Evolutionary conservation across 2,888 invertebrate species (phyloP), one percentile per base, ranked within the genome.

Genomic region (Hipparchia sbordonii): DNA sequence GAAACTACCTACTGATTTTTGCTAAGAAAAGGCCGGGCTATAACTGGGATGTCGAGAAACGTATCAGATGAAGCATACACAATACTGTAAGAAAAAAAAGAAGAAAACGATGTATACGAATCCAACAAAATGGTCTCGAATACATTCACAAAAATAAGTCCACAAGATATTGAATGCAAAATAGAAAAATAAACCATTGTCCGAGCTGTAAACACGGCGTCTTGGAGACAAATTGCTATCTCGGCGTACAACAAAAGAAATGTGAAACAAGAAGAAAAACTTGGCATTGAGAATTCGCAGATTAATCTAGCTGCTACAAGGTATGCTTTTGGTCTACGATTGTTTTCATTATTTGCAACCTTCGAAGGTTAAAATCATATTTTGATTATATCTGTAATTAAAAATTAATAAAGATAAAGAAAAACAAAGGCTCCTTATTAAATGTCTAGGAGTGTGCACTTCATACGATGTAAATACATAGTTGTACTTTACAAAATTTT

Each of bases 201-300:
- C 69, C 74, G 45, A 69, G 69, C 66, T 57, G 68, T 63, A 68
- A 72, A 72, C 72, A 62, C 61, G 57, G 57, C 68, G 56, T 61
- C 54, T 52, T 52, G 57, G 73, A 68, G 71, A 72, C 72, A 74
- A 76, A 74, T 75, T 75, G 63, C 73, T 69, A 72, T 71, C 68
- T 76, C 71, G 57, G 63, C 59, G 57, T 57, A 70, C 46, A 66
- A 76, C 74, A 76, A 76, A 76, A 71, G 72, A 70, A 72, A 70
- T 46, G 66, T 61, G 71, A 71, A 66, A 74, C 68, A 69, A 71
- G 68, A 65, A 68, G 62, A 68, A 67, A 65, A 33, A 51, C 67
- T 69, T 61, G 56, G 69, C 71, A 75, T 75, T 75, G 75, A 75
- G 67, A 66, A 51, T 60, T 72, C 60, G 56, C 56, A 69, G 73